Percentiles rank a stretch among this genome's conserved stretches.
Conservation (phyloP, 2,888 invertebrate species). For the Homarus gammarus region DNA sequence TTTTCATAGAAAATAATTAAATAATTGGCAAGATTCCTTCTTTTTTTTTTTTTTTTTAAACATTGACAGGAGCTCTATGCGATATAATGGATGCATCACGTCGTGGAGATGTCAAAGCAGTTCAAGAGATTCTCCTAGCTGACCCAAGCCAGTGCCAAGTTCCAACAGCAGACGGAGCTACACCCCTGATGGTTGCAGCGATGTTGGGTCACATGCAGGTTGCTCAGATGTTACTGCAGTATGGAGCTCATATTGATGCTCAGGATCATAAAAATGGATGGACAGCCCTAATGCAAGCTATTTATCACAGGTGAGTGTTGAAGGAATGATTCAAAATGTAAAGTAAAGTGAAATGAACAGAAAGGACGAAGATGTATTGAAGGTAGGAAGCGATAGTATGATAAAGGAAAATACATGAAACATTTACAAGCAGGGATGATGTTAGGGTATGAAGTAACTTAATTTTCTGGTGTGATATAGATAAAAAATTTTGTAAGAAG, state of each 20-base stretch:
- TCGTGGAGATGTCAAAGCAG: constrained; percentile 41
- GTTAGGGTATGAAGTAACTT: no score
- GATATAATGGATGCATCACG: constrained; percentile 64
- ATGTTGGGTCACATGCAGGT: constrained; percentile 79
- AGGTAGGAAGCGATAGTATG: not conserved
- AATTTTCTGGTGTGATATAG: no score
- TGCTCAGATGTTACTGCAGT: constrained; percentile 78
- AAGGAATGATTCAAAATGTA: not conserved
- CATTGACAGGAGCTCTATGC: constrained; percentile 29
- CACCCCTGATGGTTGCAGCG: constrained; percentile 80
- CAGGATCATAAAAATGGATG: constrained; percentile 80
- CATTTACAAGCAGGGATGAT: no score
- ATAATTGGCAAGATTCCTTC: no score
- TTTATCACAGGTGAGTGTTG: constrained; percentile 79
- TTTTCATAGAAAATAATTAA: no score
- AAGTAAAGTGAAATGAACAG: not conserved
- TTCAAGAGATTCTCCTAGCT: constrained; percentile 52
- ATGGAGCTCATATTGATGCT: constrained; percentile 79
- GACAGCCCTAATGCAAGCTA: constrained; percentile 81
- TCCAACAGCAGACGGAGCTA: constrained; percentile 79
- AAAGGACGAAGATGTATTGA: not conserved
- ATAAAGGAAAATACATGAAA: not conserved
- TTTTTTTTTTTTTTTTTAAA: not conserved
- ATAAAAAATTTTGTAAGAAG: no score
- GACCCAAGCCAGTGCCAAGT: constrained; percentile 55